phyloP scores from a whole-genome alignment of 2,113 vertebrate species.

The Monopterus albus region DNA sequence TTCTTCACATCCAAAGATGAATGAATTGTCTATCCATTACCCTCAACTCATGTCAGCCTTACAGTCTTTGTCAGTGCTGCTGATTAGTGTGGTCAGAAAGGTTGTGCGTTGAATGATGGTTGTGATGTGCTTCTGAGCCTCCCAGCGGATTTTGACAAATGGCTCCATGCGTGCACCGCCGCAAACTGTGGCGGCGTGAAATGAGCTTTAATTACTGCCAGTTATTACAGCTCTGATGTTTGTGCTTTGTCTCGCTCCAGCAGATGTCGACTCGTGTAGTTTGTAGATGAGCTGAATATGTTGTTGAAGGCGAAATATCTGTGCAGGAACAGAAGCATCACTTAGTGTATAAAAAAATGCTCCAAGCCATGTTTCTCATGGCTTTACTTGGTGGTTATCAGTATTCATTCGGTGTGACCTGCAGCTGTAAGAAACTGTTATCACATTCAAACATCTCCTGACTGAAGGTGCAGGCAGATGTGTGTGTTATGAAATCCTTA shows the following conservation, averaged over 20 bases:
- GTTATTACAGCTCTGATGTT: constrained; percentile 18
- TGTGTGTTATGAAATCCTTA: no score
- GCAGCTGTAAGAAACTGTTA: no score
- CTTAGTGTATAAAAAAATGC: no score
- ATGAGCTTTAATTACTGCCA: constrained; percentile 45
- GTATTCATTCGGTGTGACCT: no score
- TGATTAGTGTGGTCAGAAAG: not conserved
- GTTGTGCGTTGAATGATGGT: constrained; percentile 21
- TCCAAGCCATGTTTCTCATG: no score
- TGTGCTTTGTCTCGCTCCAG: constrained; percentile 22
- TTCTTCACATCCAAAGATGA: not conserved
- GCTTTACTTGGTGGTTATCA: no score
- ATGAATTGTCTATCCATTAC: not conserved
- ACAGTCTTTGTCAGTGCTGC: not conserved
- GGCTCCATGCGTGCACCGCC: not conserved
- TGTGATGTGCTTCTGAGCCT: constrained; percentile 3
- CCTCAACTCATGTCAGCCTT: not conserved
- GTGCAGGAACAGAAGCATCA: not conserved
- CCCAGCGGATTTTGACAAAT: constrained; percentile 36
- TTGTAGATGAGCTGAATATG: constrained; percentile 27
- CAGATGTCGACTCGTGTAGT: not conserved
- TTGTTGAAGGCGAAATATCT: constrained; percentile 6
- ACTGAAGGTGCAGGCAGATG: no score
- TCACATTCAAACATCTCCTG: no score
- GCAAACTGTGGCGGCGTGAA: constrained; percentile 31